These are phyloP conservation scores for Spodoptera littoralis DNA, from an alignment of 2,888 invertebrate species.

Conservation along the genomic window DNA sequence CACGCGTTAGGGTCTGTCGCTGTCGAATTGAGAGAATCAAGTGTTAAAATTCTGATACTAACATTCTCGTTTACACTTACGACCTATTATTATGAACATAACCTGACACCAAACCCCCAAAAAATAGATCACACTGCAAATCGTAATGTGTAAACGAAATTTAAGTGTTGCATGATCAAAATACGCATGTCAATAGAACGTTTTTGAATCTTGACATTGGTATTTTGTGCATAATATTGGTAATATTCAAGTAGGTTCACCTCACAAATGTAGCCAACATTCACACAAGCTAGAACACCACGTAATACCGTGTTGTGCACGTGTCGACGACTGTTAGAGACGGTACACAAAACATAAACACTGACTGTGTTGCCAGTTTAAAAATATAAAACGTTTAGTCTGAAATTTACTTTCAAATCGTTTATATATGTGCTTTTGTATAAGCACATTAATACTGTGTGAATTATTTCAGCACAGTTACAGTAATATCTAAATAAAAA, in stretches of 20 bases:
- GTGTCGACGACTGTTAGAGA: conserved; percentile 59
- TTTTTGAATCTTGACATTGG: conserved; percentile 17
- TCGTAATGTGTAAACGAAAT: conserved; percentile 26
- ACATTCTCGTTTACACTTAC: conserved; percentile 20
- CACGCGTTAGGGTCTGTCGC: conserved; percentile 94
- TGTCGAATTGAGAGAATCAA: conserved; percentile 60
- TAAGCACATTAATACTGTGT: no score
- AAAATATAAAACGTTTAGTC: conserved; percentile 39
- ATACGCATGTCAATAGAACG: conserved; percentile 34
- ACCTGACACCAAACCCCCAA: no score
- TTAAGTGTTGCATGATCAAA: conserved; percentile 34
- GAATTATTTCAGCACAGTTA: no score
- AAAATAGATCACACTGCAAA: neutral
- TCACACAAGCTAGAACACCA: conserved; percentile 67
- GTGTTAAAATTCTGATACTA: conserved; percentile 4
- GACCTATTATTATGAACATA: neutral
- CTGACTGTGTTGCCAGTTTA: conserved; percentile 31
- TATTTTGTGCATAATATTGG: conserved; percentile 38
- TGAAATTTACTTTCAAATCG: conserved; percentile 50
- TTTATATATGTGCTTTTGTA: no score
- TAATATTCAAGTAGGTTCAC: conserved; percentile 30
- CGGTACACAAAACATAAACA: conserved; percentile 38
- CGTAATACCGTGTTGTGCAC: conserved; percentile 59
- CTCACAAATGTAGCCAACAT: conserved; percentile 65
- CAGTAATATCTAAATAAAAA: no score